These are phyloP conservation scores for Lasioglossum zephyrum DNA, from an alignment of 2,888 invertebrate species.

Conservation along the genomic window DNA sequence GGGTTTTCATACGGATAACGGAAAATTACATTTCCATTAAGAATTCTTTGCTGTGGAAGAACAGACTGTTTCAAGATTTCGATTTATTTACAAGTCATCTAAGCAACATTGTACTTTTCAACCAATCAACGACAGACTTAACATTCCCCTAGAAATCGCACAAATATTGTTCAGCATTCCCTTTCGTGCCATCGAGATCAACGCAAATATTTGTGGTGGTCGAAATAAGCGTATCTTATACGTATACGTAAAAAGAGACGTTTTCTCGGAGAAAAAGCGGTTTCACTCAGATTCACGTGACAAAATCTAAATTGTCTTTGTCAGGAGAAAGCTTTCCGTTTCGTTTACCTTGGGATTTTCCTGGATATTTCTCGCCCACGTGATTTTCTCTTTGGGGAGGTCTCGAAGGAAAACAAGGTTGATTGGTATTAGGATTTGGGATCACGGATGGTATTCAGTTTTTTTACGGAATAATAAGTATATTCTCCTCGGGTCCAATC, in stretches of 20 bases:
- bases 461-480: neutral
- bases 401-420: neutral
- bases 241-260: neutral
- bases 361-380: constrained; percentile 20
- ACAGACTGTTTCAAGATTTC: no score
- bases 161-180: neutral
- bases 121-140: neutral
- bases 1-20: neutral
- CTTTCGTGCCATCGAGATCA: neutral
- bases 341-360: constrained; percentile 24
- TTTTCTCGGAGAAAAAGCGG: neutral
- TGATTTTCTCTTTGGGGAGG: neutral
- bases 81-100: no score
- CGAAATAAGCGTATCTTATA: neutral
- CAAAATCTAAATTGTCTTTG: constrained; percentile 11
- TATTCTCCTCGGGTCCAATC: neutral
- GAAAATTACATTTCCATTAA: neutral
- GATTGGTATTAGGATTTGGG: constrained; percentile 6
- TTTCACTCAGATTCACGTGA: neutral
- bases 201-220: neutral
- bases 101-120: no score
- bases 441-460: neutral
- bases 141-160: neutral
- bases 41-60: neutral
- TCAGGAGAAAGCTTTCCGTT: constrained; percentile 15